Conservation (phyloP, 1,140 invertebrate genomes). For the Pachypeltis micranthus region DNA sequence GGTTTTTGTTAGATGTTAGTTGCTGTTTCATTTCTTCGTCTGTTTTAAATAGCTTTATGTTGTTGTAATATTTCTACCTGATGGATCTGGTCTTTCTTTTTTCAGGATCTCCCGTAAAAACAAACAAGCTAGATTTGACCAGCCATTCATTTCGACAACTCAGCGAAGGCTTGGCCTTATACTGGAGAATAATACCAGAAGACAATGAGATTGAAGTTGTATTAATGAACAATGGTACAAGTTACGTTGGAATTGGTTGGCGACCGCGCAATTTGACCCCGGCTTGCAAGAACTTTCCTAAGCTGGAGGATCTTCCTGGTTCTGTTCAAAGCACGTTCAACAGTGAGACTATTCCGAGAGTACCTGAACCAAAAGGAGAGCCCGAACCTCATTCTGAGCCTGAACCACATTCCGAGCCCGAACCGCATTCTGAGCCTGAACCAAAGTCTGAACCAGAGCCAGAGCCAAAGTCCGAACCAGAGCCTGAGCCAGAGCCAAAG, state of each 20-base stretch:
- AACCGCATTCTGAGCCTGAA: slow-evolving; percentile 36
- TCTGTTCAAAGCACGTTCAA: slow-evolving; percentile 34
- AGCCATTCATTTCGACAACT: slow-evolving; percentile 57
- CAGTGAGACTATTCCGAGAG: slow-evolving; percentile 28
- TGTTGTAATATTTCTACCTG: no score
- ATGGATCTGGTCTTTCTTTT: slow-evolving; percentile 26
- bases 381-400: slow-evolving; percentile 37
- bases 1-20: no score
- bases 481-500: slow-evolving; percentile 28
- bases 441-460: slow-evolving; percentile 34
- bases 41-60: no score
- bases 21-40: no score
- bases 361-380: slow-evolving; percentile 34
- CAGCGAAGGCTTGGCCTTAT: slow-evolving; percentile 57
- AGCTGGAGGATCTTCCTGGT: slow-evolving; percentile 33
- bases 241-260: slow-evolving; percentile 79
- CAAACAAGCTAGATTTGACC: slow-evolving; percentile 48
- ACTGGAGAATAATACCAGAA: slow-evolving; percentile 71
- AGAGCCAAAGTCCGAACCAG: slow-evolving; percentile 33
- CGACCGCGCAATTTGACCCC: slow-evolving; percentile 56
- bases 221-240: slow-evolving; percentile 67
- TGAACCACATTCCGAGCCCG: slow-evolving; percentile 35
- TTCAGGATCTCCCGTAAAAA: slow-evolving; percentile 52
- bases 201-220: slow-evolving; percentile 73
- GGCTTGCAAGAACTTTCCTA: slow-evolving; percentile 64